Evolutionary conservation across 1,140 invertebrate genomes (phyloP).

Genomic region (Drosophila melanica): DNA sequence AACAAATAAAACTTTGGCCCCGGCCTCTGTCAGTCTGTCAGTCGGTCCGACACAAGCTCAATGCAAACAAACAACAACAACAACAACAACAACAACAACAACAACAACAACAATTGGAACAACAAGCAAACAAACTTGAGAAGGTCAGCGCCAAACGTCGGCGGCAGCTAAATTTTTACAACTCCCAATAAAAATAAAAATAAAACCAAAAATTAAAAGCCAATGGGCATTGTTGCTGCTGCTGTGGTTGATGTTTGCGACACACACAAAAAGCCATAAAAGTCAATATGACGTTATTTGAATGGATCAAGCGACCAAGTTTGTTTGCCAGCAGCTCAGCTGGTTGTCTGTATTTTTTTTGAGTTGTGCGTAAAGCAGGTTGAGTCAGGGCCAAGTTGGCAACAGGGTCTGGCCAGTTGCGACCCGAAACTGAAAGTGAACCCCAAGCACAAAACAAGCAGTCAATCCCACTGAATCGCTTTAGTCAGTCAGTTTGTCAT

Average conservation of each 20-base stretch:
- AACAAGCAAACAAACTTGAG: slow-evolving; percentile 69
- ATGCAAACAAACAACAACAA: slow-evolving; percentile 19
- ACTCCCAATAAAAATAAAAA: slow-evolving; percentile 65
- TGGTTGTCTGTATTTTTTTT: slow-evolving; percentile 7
- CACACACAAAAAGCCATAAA: slow-evolving; percentile 1
- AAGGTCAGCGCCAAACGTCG: slow-evolving; percentile 66
- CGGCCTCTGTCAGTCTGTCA: slow-evolving; percentile 30
- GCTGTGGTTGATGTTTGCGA: slow-evolving; percentile 1
- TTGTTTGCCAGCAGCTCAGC: slow-evolving; percentile 4
- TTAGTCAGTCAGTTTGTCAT: slow-evolving; percentile 23
- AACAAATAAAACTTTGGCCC: slow-evolving; percentile 73
- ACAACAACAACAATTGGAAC: slow-evolving; percentile 27
- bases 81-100: slow-evolving; percentile 35
- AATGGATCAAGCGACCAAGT: slow-evolving; percentile 9
- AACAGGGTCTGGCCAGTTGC: background rate
- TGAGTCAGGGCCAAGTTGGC: slow-evolving; percentile 1
- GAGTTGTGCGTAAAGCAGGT: slow-evolving; percentile 15
- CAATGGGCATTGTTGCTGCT: slow-evolving; percentile 35
- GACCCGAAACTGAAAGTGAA: slow-evolving; percentile 31
- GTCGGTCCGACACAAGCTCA: slow-evolving; percentile 11
- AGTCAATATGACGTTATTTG: slow-evolving; percentile 12
- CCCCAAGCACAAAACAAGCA: background rate
- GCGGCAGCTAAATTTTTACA: slow-evolving; percentile 59
- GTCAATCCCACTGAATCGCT: slow-evolving; percentile 21
- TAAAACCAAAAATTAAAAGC: slow-evolving; percentile 18